Percentiles rank a stretch among this genome's conserved stretches.
Conservation (phyloP, 1,140 invertebrate species). For the Pomacea maculata region DNA sequence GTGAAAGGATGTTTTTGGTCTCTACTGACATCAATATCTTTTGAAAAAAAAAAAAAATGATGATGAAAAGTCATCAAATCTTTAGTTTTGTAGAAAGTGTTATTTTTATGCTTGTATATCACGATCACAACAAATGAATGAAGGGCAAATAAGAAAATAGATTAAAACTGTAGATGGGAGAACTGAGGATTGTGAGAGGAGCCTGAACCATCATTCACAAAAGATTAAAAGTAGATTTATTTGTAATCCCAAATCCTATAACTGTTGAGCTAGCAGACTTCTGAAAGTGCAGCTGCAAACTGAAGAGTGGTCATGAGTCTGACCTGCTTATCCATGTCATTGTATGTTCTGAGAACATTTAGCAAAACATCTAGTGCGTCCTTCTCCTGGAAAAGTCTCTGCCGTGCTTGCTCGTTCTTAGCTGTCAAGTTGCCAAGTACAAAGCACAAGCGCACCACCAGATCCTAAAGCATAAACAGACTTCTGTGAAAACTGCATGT, state of each 20-base stretch:
- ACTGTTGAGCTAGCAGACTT: not conserved
- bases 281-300: not conserved
- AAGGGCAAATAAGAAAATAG: not conserved
- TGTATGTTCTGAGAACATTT: conserved; percentile 71
- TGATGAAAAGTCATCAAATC: no score
- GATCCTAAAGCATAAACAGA: conserved; percentile 62
- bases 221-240: no score
- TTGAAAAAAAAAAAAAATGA: not conserved
- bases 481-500: not conserved
- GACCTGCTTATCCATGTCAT: conserved; percentile 66
- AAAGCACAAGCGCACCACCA: conserved; percentile 79
- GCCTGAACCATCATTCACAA: no score
- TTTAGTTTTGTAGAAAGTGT: no score
- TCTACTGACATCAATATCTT: no score
- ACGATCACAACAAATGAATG: not conserved
- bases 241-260: no score
- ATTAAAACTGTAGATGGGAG: not conserved
- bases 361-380: conserved; percentile 70
- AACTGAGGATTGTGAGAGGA: not conserved
- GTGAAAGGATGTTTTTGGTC: no score
- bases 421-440: conserved; percentile 82
- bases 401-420: conserved; percentile 73
- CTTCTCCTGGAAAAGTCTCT: conserved; percentile 70
- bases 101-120: no score
- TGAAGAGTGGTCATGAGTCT: conserved; percentile 6